Conservation (phyloP, 1,140 invertebrate species). For the Orchesella cincta region DNA sequence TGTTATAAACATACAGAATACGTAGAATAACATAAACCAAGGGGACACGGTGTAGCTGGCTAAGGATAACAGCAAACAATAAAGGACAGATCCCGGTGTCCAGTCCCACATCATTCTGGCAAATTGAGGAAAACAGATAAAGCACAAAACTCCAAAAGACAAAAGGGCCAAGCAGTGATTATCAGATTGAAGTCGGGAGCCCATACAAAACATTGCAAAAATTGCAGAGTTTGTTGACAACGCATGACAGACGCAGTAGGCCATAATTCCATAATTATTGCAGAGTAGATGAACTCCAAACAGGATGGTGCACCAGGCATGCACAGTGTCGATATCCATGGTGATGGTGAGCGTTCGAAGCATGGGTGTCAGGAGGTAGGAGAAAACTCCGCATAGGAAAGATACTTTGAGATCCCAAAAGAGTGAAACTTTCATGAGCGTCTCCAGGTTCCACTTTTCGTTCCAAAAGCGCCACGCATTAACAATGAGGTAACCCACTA, state of each 20-base stretch:
- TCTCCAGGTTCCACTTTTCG: not conserved
- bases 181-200: conserved; percentile 80
- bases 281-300: conserved; percentile 85
- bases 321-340: conserved; percentile 95
- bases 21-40: conserved; percentile 62
- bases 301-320: conserved; percentile 84
- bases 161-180: conserved; percentile 85
- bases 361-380: conserved; percentile 65
- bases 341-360: conserved; percentile 93
- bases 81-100: conserved; percentile 54
- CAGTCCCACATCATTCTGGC: conserved; percentile 62
- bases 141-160: conserved; percentile 79
- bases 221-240: conserved; percentile 84
- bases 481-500: conserved; percentile 40
- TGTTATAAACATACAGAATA: conserved; percentile 58
- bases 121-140: conserved; percentile 84
- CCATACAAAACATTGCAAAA: conserved; percentile 90
- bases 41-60: conserved; percentile 62
- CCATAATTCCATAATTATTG: conserved; percentile 84
- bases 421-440: not conserved
- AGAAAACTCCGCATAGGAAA: conserved; percentile 39
- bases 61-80: conserved; percentile 64
- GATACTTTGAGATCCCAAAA: conserved; percentile 38
- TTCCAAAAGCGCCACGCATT: not conserved
- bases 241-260: conserved; percentile 77